A percentile compares a stretch with the other conserved stretches of the same genome.
Evolutionary conservation across 2,888 invertebrate genomes (phyloP).

Genomic region (Temnothorax ravouxi): DNA sequence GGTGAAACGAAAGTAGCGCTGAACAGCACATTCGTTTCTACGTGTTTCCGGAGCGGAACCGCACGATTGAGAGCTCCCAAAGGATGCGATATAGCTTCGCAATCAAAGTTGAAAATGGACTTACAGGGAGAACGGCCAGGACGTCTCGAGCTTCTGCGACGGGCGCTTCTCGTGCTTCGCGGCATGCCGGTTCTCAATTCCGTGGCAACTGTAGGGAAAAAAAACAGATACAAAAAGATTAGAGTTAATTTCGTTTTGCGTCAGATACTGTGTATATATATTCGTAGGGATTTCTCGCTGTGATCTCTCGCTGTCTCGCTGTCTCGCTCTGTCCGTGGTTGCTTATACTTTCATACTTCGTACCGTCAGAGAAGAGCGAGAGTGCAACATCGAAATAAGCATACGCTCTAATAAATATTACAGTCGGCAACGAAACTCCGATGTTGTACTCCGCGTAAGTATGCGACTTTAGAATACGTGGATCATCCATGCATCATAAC

Average conservation of each 20-base stretch:
- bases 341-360: conserved; percentile 4
- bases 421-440: conserved; percentile 20
- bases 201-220: conserved; percentile 83
- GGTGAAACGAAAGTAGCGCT: conserved; percentile 10
- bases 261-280: background rate
- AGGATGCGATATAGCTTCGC: conserved; percentile 19
- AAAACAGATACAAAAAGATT: conserved; percentile 63
- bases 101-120: conserved; percentile 69
- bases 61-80: conserved; percentile 27
- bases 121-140: conserved; percentile 86
- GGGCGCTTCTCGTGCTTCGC: conserved; percentile 85
- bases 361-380: conserved; percentile 2
- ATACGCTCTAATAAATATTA: conserved; percentile 41
- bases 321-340: conserved; percentile 4
- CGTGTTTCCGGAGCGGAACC: conserved; percentile 22
- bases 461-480: conserved; percentile 30
- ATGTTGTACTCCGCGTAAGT: conserved; percentile 13
- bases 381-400: conserved; percentile 37
- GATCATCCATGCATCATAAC: conserved; percentile 44
- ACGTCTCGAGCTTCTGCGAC: conserved; percentile 85
- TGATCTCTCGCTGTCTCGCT: conserved; percentile 5
- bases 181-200: conserved; percentile 84
- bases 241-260: conserved; percentile 49
- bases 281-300: background rate
- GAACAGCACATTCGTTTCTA: conserved; percentile 42